Evolutionary conservation across 2,797 vertebrate species (phyloP).

Genomic region (Adrianichthys oophorus): DNA sequence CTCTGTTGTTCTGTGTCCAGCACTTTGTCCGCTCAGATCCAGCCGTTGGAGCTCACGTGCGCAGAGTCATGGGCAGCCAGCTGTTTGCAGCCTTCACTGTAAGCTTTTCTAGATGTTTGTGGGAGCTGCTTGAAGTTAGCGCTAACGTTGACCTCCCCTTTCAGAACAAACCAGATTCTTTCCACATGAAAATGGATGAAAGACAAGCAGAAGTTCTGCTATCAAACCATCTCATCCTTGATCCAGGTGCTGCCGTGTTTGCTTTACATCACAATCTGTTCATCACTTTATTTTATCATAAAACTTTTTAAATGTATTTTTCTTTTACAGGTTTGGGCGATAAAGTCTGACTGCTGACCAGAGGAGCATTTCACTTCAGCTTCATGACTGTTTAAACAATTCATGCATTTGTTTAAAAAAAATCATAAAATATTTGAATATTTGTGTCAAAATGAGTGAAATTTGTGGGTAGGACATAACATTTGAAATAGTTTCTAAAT

Average conservation of each 20-base stretch:
- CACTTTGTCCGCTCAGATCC: conserved; percentile 78
- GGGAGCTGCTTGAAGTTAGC: neutral
- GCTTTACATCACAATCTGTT: neutral
- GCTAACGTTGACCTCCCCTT: neutral
- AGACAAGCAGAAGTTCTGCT: conserved; percentile 76
- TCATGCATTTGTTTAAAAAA: too few species aligned
- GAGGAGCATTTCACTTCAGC: too few species aligned
- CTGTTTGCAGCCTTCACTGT: conserved; percentile 82
- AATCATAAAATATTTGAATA: too few species aligned
- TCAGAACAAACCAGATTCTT: conserved; percentile 74
- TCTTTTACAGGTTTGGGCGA: too few species aligned
- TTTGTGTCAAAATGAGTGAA: too few species aligned
- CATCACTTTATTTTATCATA: neutral
- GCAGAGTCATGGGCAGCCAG: conserved; percentile 70
- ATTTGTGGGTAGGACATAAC: too few species aligned
- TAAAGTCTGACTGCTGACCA: too few species aligned
- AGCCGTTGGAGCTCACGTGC: conserved; percentile 69
- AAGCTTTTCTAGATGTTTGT: conserved; percentile 31
- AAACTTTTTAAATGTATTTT: too few species aligned
- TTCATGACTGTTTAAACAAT: too few species aligned
- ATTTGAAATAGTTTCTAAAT: too few species aligned
- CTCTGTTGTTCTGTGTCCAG: conserved; percentile 52
- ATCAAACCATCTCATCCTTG: conserved; percentile 59
- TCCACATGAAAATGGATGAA: conserved; percentile 77
- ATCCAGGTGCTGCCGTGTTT: conserved; percentile 47